Base-by-base conservation (phyloP, 2,797 vertebrate species). In the Brachyalestes nurse region DNA sequence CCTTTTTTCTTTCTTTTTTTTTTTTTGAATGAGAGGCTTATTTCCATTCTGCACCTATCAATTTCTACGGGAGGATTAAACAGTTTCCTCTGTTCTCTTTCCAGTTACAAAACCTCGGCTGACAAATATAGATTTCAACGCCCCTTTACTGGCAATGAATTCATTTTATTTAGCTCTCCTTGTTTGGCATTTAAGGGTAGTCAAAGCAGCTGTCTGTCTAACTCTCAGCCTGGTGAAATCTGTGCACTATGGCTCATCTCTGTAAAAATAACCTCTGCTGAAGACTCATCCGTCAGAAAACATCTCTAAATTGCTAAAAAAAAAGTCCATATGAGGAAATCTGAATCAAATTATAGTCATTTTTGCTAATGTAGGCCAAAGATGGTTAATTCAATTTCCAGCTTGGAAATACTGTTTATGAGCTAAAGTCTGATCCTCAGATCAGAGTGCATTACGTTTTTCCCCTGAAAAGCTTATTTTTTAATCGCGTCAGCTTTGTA, bases 141-240 rank as follows among this genome's bases (percentile, higher is more conserved):
- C 87, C 90, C 88, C 88, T 90, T 94, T 93, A 93, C 92, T 92
- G 92, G 93, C 91, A 95, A 83, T 86, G 89, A 90, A 91, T 89
- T 92, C 88, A 88, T 88, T 89, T 91, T 88, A 91, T 93, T 91
- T 89, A 91, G 88, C 86, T 77, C 78, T 90, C 85, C 51, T 83
- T 78, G 84, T 87, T 87, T 85, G 82, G 83, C 45, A 78, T 83
- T 83, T 80, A 70, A 64, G 84, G 69, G 78, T 83, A 86, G 80
- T 90, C 78, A 86, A 84, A 88, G 87, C 72, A 86, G 82, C 72
- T 81, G 80, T 83, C 78, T 84, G 79, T 87, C 74, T 74, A 17
- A 79, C 66, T 81, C 72, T 77, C 17, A 40, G 83, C 75, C 82
- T 83, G 79, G 80, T 67, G 47, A 83, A 85, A 84, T 82, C 76